Evolutionary conservation across 2,888 invertebrate genomes (phyloP).

Genomic region (Uloborus plumipes): DNA sequence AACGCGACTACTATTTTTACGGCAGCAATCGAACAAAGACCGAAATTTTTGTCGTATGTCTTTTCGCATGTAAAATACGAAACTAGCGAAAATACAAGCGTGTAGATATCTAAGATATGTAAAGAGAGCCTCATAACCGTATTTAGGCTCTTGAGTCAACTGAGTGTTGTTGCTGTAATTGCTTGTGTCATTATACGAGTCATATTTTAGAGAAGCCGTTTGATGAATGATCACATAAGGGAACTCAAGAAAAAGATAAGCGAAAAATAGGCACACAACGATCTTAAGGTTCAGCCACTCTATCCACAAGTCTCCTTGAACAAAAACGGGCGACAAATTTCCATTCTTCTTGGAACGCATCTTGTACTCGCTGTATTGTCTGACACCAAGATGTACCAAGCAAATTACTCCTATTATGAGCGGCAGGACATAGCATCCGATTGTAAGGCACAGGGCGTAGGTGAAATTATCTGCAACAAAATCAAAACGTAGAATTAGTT

Average conservation of each 20-base stretch:
- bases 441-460: slow-evolving; percentile 66
- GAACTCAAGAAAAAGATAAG: slow-evolving; percentile 43
- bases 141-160: slow-evolving; percentile 24
- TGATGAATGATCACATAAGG: slow-evolving; percentile 57
- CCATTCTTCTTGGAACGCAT: slow-evolving; percentile 35
- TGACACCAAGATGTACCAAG: slow-evolving; percentile 40
- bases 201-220: slow-evolving; percentile 19
- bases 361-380: slow-evolving; percentile 50
- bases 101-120: slow-evolving; percentile 68
- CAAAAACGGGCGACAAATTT: slow-evolving; percentile 40
- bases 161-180: slow-evolving; percentile 15
- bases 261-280: slow-evolving; percentile 30
- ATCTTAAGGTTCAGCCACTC: slow-evolving; percentile 60
- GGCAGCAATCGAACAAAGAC: slow-evolving; percentile 67
- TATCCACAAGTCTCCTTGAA: slow-evolving; percentile 54
- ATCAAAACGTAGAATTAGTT: neutral
- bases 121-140: slow-evolving; percentile 67
- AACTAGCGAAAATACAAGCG: slow-evolving; percentile 66
- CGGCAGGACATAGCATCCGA: slow-evolving; percentile 66
- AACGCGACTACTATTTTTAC: slow-evolving; percentile 64
- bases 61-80: slow-evolving; percentile 67
- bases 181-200: neutral
- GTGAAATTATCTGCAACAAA: slow-evolving; percentile 44
- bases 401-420: slow-evolving; percentile 63
- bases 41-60: slow-evolving; percentile 68